These are phyloP conservation scores for Drosophila multiciliata DNA, from an alignment of 2,888 invertebrate genomes.

Conservation along the genomic window DNA sequence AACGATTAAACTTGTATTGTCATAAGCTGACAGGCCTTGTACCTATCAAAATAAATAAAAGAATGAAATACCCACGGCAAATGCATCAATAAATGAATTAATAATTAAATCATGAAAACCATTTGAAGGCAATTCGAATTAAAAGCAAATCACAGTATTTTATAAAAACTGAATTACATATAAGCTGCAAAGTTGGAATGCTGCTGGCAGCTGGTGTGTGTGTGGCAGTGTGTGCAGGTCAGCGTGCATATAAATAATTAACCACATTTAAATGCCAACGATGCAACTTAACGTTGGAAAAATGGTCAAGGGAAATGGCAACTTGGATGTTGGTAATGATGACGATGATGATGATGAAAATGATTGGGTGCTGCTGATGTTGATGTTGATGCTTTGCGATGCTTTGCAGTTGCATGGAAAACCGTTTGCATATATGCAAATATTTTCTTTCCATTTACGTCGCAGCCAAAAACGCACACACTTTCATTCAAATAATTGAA, in stretches of 20 bases:
- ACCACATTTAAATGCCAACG: slow-evolving; percentile 36
- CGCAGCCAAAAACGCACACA: slow-evolving; percentile 18
- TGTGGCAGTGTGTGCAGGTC: slow-evolving; percentile 17
- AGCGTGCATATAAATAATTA: slow-evolving; percentile 63
- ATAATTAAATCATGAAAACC: slow-evolving; percentile 38
- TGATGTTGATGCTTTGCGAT: slow-evolving; percentile 3
- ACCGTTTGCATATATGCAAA: slow-evolving; percentile 52
- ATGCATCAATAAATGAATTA: slow-evolving; percentile 55
- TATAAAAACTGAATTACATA: slow-evolving; percentile 70
- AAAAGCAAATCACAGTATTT: slow-evolving; percentile 65
- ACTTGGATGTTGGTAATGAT: slow-evolving; percentile 12
- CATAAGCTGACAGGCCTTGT: slow-evolving; percentile 61
- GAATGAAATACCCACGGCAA: slow-evolving; percentile 2
- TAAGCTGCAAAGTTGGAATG: slow-evolving; percentile 43
- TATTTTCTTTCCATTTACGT: slow-evolving; percentile 66
- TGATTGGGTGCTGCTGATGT: slow-evolving; percentile 16
- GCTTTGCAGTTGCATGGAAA: slow-evolving; percentile 34
- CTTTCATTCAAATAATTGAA: slow-evolving; percentile 64
- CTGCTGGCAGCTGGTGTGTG: neutral
- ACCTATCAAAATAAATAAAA: neutral
- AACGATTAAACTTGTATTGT: slow-evolving; percentile 57
- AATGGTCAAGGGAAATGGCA: slow-evolving; percentile 26
- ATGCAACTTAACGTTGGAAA: slow-evolving; percentile 15
- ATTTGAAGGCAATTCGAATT: slow-evolving; percentile 49
- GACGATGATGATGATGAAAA: slow-evolving; percentile 1